These are phyloP conservation scores for Thaumetopoea pityocampa DNA, from an alignment of 1,140 invertebrate genomes.

Conservation along the genomic window DNA sequence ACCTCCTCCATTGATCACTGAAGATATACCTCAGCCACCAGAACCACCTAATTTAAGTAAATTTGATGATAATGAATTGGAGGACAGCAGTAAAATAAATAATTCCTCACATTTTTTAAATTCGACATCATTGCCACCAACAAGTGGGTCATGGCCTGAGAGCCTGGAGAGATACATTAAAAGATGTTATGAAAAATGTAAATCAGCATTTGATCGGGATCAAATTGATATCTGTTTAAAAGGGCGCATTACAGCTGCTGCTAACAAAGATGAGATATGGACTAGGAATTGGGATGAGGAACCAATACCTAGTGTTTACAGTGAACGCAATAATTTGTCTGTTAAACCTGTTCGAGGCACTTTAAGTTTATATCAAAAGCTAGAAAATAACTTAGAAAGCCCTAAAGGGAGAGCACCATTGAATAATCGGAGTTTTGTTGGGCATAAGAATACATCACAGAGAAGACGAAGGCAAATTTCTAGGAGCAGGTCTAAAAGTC, in stretches of 20 bases:
- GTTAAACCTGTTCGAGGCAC: slow-evolving; percentile 74
- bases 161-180: slow-evolving; percentile 91
- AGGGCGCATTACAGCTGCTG: slow-evolving; percentile 92
- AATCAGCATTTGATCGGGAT: slow-evolving; percentile 91
- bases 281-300: slow-evolving; percentile 95
- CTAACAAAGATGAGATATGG: slow-evolving; percentile 89
- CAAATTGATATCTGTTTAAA: slow-evolving; percentile 95
- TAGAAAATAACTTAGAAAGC: slow-evolving; percentile 44
- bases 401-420: slow-evolving; percentile 39
- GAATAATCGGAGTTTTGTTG: slow-evolving; percentile 29
- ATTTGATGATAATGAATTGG: background rate
- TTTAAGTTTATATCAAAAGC: slow-evolving; percentile 73
- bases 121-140: slow-evolving; percentile 60
- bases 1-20: slow-evolving; percentile 61
- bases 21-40: slow-evolving; percentile 59
- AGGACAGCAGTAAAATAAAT: slow-evolving; percentile 21
- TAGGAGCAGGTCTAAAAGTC: slow-evolving; percentile 57
- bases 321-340: slow-evolving; percentile 82
- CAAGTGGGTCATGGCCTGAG: slow-evolving; percentile 82
- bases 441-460: slow-evolving; percentile 46
- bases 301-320: slow-evolving; percentile 89
- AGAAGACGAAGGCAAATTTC: slow-evolving; percentile 45
- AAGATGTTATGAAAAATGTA: slow-evolving; percentile 93
- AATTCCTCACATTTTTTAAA: slow-evolving; percentile 49
- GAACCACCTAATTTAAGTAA: slow-evolving; percentile 23